phyloP scores from a whole-genome alignment of 2,888 invertebrate genomes.

The Lasioglossum lativentre region DNA sequence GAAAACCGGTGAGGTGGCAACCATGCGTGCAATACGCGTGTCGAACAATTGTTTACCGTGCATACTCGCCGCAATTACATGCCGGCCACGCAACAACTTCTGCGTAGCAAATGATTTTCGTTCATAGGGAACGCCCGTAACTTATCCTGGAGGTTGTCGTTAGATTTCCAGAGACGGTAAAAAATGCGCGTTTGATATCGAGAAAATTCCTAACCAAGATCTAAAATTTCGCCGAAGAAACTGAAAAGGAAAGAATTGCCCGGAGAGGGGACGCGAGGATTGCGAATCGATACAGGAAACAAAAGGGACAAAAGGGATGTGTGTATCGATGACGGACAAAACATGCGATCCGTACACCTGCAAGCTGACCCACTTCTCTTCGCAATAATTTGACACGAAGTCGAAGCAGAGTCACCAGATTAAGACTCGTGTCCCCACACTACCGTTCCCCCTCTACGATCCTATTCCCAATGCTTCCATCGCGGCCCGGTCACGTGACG shows the following conservation, averaged over 20 bases:
- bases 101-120: background rate
- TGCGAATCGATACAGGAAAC: constrained; percentile 52
- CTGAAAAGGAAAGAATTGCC: background rate
- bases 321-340: constrained; percentile 57
- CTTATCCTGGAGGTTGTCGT: background rate
- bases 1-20: no score
- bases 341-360: constrained; percentile 59
- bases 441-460: no score
- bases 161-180: background rate
- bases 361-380: constrained; percentile 66
- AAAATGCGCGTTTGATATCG: background rate
- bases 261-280: background rate
- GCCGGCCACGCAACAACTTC: background rate
- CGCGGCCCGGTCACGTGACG: no score
- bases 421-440: no score
- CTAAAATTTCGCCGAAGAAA: background rate
- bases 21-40: no score
- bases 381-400: constrained; percentile 62
- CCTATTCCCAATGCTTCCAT: no score
- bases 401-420: constrained; percentile 13
- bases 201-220: background rate
- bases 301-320: constrained; percentile 55
- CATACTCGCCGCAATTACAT: no score
- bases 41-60: no score
- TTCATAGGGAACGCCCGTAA: background rate